Base-by-base conservation (phyloP, 2,888 invertebrate species). In the Xanthia togata region DNA sequence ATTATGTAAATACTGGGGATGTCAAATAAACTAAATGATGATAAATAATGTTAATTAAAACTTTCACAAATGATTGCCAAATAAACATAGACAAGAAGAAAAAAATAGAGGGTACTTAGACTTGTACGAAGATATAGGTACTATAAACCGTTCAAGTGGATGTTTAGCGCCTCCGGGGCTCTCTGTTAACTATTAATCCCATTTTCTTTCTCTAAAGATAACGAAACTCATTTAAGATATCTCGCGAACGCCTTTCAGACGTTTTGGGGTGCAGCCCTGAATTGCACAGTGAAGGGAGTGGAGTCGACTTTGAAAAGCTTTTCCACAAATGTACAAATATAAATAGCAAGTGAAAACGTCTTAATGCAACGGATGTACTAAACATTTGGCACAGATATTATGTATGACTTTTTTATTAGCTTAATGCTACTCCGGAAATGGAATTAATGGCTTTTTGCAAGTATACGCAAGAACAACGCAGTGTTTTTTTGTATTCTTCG, bases 211-310 rank as follows among this genome's bases (percentile, higher is more conserved):
- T 93, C 92, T 89, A 85, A 89, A 96, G 96, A 96, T 96, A 96
- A 96, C 95, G 95, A 96, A 96, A 96, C 96, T 96, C 96, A 95
- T 96, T 96, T 95, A 95, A 95, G 96, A 96, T 96, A 96, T 95
- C 96, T 95, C 90, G 93, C 92, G 89, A 94, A 94, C 94, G 95
- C 94, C 93, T 94, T 94, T 95, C 94, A 95, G 93, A 91, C 93
- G 92, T 94, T 96, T 96, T 94, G 92, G 96, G 96, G 95, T 95
- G 95, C 94, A 94, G 89, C 89, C 88, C 85, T 90, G 89, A 79
- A 90, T 75, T 78, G 92, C 86, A 92, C 92, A 93, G 79, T 31
- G 85, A 76, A 81, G 75, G 68, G 78, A 35, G 78, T 92, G 80
- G 93, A 94, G 88, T 86, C 47, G 88, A 69, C 72, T 64, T 73